phyloP scores from a whole-genome alignment of 2,888 invertebrate genomes.

The Pardosa pseudoannulata region DNA sequence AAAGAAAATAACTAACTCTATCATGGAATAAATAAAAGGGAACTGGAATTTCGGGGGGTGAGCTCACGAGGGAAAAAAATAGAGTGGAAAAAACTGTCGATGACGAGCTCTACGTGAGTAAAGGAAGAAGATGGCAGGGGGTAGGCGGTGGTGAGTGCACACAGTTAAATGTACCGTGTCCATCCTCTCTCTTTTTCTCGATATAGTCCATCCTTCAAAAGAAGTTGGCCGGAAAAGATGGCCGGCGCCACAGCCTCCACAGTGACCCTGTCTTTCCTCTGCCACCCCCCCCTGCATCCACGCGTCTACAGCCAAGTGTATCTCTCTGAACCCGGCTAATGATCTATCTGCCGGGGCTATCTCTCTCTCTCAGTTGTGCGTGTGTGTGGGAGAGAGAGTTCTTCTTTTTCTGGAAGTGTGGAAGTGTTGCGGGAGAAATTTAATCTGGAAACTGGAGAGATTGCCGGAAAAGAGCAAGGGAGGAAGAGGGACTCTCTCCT shows the following conservation, averaged over 20 bases:
- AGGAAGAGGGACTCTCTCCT: not conserved
- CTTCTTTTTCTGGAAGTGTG: conserved; percentile 7
- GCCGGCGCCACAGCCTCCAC: conserved; percentile 53
- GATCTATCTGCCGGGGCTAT: conserved; percentile 10
- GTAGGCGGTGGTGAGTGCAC: not conserved
- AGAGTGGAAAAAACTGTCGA: not conserved
- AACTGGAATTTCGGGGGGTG: not conserved
- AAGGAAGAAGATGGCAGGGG: not conserved
- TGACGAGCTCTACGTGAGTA: conserved; percentile 10
- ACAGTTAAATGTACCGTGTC: conserved; percentile 60
- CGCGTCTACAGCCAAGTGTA: not conserved
- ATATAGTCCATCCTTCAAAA: conserved; percentile 47
- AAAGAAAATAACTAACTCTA: not conserved
- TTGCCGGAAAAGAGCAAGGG: conserved; percentile 43
- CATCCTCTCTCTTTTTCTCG: not conserved
- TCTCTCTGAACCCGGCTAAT: conserved; percentile 18
- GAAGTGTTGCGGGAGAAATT: conserved; percentile 46
- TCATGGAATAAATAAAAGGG: not conserved
- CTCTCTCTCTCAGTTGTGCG: not conserved
- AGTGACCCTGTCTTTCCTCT: conserved; percentile 34
- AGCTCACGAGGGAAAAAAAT: too few relatives aligned
- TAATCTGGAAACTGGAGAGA: conserved; percentile 63
- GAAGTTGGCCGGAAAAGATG: conserved; percentile 50
- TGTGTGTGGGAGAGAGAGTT: not conserved
- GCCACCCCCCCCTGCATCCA: not conserved